These are phyloP conservation scores for Trigoniulus corallinus DNA, from an alignment of 1,140 invertebrate genomes.

Conservation along the genomic window DNA sequence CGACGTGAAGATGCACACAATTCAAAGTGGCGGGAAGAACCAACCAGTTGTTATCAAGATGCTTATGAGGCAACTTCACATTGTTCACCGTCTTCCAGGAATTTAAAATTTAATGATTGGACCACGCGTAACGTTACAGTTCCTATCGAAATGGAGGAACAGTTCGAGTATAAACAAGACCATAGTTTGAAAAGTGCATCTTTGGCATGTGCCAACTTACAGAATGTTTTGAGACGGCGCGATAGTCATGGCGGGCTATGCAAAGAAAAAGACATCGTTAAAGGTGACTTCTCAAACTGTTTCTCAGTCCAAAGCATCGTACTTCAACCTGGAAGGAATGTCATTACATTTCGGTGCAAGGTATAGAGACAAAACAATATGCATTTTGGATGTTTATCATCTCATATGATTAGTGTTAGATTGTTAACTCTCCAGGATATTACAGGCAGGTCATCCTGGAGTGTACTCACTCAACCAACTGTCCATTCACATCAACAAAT, in stretches of 20 bases:
- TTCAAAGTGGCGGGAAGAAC: too few relatives aligned
- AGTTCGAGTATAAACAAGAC: constrained; percentile 61
- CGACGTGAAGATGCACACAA: too few relatives aligned
- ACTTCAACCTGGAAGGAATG: constrained; percentile 52
- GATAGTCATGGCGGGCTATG: constrained; percentile 20
- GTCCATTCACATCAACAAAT: constrained; percentile 24
- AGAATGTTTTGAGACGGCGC: constrained; percentile 17
- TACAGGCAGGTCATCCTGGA: constrained; percentile 25
- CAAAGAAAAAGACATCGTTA: constrained; percentile 21
- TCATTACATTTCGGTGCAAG: constrained; percentile 40
- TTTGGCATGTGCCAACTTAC: constrained; percentile 23
- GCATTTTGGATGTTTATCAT: background rate
- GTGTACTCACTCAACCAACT: constrained; percentile 26
- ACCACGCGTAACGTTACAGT: background rate
- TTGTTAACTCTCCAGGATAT: constrained; percentile 5
- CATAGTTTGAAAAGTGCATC: constrained; percentile 33
- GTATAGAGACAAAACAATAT: constrained; percentile 18
- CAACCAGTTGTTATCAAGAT: too few relatives aligned
- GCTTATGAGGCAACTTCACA: background rate
- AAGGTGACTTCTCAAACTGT: constrained; percentile 42
- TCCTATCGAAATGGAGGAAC: constrained; percentile 34
- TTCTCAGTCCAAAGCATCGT: constrained; percentile 36
- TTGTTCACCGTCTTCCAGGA: background rate
- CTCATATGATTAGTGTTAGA: constrained; percentile 7
- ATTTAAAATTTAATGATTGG: background rate